Evolutionary conservation across 2,888 invertebrate species (phyloP).

Genomic region (Sturmia bella): DNA sequence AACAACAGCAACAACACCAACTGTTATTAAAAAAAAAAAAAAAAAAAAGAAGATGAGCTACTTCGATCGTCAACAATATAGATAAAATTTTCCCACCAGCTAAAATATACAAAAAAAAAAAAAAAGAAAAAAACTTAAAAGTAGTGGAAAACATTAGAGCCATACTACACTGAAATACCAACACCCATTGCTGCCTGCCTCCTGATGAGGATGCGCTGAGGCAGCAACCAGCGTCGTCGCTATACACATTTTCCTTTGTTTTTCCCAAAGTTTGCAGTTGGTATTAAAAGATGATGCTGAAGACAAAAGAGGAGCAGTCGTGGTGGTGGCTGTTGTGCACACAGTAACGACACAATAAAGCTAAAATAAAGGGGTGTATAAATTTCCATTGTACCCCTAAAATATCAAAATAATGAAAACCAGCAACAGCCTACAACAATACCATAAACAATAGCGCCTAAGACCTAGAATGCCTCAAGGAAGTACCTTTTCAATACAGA

Average conservation of each 20-base stretch:
- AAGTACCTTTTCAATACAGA: conserved; percentile 52
- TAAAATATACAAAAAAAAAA: conserved; percentile 56
- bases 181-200: conserved; percentile 67
- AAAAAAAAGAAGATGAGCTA: conserved; percentile 59
- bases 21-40: conserved; percentile 10
- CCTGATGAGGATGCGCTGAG: conserved; percentile 17
- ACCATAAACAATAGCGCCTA: conserved; percentile 33
- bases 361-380: conserved; percentile 53
- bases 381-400: conserved; percentile 58
- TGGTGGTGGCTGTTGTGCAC: conserved; percentile 25
- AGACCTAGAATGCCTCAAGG: conserved; percentile 61
- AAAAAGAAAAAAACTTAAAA: background rate
- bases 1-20: conserved; percentile 52
- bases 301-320: conserved; percentile 44
- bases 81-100: conserved; percentile 81
- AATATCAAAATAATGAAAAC: conserved; percentile 49
- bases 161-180: conserved; percentile 46
- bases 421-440: conserved; percentile 62
- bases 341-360: conserved; percentile 13
- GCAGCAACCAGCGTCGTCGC: conserved; percentile 13
- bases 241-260: conserved; percentile 41
- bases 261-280: conserved; percentile 55
- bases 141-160: conserved; percentile 39
- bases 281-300: conserved; percentile 30
- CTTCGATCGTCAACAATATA: conserved; percentile 77